These are phyloP conservation scores for Chloromyia formosa DNA, from an alignment of 2,888 invertebrate genomes.

Conservation along the genomic window DNA sequence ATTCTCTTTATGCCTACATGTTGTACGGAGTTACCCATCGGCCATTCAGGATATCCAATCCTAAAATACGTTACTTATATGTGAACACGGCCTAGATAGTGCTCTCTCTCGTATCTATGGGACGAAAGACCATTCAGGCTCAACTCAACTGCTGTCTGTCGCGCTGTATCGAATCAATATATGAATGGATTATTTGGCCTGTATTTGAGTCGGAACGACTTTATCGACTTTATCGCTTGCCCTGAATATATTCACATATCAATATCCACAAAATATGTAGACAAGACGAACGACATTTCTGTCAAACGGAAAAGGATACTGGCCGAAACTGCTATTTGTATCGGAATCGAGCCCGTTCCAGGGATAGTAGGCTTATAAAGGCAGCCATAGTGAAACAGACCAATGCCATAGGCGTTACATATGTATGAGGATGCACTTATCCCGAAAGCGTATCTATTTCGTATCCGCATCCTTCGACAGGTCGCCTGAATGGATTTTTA, in stretches of 20 bases:
- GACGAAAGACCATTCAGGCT: no score
- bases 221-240: conserved; percentile 28
- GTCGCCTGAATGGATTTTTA: conserved; percentile 30
- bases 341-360: no score
- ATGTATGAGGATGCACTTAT: conserved; percentile 35
- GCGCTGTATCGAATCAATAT: background rate
- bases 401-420: conserved; percentile 26
- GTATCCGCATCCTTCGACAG: conserved; percentile 29
- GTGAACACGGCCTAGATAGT: no score
- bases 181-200: background rate
- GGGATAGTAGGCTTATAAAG: no score
- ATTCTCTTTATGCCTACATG: no score
- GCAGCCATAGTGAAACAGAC: background rate
- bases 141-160: no score
- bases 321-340: background rate
- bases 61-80: no score
- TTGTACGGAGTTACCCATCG: no score
- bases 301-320: conserved; percentile 36
- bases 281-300: conserved; percentile 27
- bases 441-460: conserved; percentile 31
- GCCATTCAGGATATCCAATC: no score
- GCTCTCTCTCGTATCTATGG: no score
- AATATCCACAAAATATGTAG: conserved; percentile 38
- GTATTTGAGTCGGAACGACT: no score
- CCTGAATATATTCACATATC: conserved; percentile 31